Evolutionary conservation across 2,113 vertebrate species (phyloP).

Genomic region (human): GRCh38 chrX:12625001-12625500

Average conservation of each 20-base stretch:
- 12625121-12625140: background rate
- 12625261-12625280: background rate
- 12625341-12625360: background rate
- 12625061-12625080: background rate
- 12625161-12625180: background rate
- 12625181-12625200: background rate
- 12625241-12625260: background rate
- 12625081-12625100: background rate
- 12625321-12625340: background rate
- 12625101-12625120: background rate
- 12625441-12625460: background rate
- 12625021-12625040: background rate
- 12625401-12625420: background rate
- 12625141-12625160: background rate
- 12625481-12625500: background rate
- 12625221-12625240: background rate
- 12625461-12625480: background rate
- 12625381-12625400: background rate
- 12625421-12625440: background rate
- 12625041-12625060: background rate
- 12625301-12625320: background rate
- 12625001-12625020: background rate
- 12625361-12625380: background rate
- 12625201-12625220: background rate
- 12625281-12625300: background rate